Percentiles rank a stretch among this genome's conserved stretches.
Evolutionary conservation across 1,140 invertebrate species (phyloP).

Genomic region (Macrocentrus cingulum): DNA sequence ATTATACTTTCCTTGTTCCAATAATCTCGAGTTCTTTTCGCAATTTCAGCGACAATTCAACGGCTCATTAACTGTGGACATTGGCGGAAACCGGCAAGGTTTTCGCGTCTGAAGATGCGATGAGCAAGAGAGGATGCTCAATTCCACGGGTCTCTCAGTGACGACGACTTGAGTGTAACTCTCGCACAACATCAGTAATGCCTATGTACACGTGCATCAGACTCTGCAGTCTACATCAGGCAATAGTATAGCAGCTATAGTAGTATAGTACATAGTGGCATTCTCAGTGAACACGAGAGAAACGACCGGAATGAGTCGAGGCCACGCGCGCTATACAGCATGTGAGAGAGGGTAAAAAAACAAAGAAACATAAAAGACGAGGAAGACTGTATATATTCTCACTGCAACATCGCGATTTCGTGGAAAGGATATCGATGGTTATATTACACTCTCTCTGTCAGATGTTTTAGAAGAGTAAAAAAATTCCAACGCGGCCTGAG

Average conservation of each 20-base stretch:
- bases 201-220: too few species aligned
- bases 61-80: constrained; percentile 17
- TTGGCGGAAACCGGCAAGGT: constrained; percentile 22
- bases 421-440: background rate
- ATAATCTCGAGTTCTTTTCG: constrained; percentile 11
- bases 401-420: background rate
- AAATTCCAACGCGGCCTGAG: background rate
- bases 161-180: too few species aligned
- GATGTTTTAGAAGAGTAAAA: background rate
- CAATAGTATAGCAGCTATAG: too few species aligned
- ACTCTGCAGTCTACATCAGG: too few species aligned
- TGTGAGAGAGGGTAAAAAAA: background rate
- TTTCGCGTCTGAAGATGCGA: too few species aligned
- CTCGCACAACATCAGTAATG: too few species aligned
- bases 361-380: background rate
- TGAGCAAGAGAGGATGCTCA: background rate
- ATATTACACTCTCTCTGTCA: background rate
- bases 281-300: too few species aligned
- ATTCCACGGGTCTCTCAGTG: too few species aligned
- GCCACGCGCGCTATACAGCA: background rate
- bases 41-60: constrained; percentile 5
- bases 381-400: background rate
- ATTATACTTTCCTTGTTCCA: constrained; percentile 22
- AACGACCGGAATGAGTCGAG: constrained; percentile 9
- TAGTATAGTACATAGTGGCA: too few species aligned